Conservation (phyloP, 2,113 vertebrate species). For the Chloropsis hardwickii region DNA sequence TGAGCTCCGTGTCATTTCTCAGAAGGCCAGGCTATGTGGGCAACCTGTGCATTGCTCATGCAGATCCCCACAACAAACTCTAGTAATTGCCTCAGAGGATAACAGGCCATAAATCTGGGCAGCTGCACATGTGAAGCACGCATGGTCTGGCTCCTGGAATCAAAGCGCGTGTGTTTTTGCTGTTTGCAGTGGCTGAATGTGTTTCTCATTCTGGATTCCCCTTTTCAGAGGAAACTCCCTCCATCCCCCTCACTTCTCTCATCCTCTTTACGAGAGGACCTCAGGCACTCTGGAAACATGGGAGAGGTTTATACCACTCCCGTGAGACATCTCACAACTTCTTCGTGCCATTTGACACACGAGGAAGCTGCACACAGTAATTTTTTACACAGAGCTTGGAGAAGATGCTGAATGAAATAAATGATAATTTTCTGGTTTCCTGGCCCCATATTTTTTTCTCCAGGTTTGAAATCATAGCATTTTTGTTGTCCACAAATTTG, state of each 20-base stretch:
- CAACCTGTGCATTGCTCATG: conserved; percentile 17
- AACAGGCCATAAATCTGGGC: conserved; percentile 43
- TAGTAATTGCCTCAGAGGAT: conserved; percentile 44
- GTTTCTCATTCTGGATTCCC: conserved; percentile 55
- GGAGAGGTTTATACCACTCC: neutral
- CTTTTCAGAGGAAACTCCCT: conserved; percentile 43
- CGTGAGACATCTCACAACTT: neutral
- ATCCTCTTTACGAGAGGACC: neutral
- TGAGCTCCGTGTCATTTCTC: neutral
- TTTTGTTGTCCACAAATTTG: neutral
- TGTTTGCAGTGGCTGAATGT: conserved; percentile 30
- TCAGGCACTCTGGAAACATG: neutral
- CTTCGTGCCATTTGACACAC: neutral
- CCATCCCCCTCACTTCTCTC: conserved; percentile 30
- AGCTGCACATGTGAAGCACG: conserved; percentile 22
- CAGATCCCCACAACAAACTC: conserved; percentile 22
- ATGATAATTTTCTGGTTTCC: neutral
- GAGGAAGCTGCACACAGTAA: neutral
- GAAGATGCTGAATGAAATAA: neutral
- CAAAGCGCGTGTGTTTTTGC: conserved; percentile 40
- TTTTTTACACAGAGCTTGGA: neutral
- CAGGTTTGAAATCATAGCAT: neutral
- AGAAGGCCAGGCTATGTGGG: conserved; percentile 22
- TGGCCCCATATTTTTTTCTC: neutral
- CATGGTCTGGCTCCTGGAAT: conserved; percentile 50